A percentile compares a stretch with the other conserved stretches of the same genome.
phyloP scores from a whole-genome alignment of 2,797 vertebrate genomes.

The Protonibea diacanthus region DNA sequence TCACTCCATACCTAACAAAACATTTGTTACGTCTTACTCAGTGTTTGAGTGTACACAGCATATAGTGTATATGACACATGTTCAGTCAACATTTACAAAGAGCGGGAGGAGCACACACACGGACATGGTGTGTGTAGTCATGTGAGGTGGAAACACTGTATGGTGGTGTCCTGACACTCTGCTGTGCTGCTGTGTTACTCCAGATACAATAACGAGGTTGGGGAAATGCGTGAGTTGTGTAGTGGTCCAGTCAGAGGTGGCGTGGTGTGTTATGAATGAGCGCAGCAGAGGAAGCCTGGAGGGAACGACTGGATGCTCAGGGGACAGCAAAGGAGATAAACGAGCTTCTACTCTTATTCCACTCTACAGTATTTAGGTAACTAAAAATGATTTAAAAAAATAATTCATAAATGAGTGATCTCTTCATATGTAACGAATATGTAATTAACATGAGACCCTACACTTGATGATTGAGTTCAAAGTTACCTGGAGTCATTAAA shows the following conservation, averaged over 20 bases:
- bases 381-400: not conserved
- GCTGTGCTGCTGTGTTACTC: not conserved
- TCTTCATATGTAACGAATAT: not conserved
- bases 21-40: no score
- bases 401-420: not conserved
- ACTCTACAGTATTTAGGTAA: not conserved
- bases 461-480: not conserved
- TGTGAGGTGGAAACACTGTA: not conserved
- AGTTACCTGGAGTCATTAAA: conserved; percentile 97
- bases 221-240: not conserved
- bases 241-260: not conserved
- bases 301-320: not conserved
- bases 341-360: not conserved
- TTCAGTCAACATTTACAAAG: not conserved
- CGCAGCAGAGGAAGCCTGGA: not conserved
- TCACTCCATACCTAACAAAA: no score
- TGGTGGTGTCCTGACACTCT: not conserved
- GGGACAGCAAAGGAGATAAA: not conserved
- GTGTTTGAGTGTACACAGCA: not conserved
- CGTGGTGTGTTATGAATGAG: conserved; percentile 4
- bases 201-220: not conserved
- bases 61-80: not conserved
- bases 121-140: not conserved
- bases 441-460: no score
- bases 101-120: not conserved